These are phyloP conservation scores for Percopsis transmontana DNA, from an alignment of 2,113 vertebrate species.

Conservation along the genomic window DNA sequence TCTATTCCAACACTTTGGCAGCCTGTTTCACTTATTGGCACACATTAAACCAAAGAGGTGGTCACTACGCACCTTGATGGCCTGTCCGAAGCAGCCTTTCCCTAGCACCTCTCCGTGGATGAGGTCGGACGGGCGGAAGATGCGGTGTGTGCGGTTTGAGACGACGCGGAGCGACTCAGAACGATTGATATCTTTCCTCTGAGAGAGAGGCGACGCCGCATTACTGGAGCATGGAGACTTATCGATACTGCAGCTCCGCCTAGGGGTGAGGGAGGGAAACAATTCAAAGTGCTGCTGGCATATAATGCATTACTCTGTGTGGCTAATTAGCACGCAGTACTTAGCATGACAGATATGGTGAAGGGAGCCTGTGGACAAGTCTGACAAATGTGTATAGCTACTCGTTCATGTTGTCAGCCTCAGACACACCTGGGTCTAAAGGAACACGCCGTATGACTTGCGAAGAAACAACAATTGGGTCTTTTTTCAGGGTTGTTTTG, in stretches of 20 bases:
- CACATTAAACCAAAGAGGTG: not conserved
- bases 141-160: conserved; percentile 84
- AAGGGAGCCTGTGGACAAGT: not conserved
- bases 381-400: too few relatives aligned
- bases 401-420: not conserved
- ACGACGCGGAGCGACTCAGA: conserved; percentile 90
- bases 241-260: conserved; percentile 93
- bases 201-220: conserved; percentile 82
- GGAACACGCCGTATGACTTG: not conserved
- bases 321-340: too few relatives aligned
- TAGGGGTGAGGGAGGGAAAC: conserved; percentile 51
- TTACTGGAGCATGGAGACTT: conserved; percentile 88
- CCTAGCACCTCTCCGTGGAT: conserved; percentile 96
- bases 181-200: conserved; percentile 89
- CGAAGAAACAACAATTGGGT: not conserved
- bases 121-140: conserved; percentile 95
- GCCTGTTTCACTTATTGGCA: too few relatives aligned
- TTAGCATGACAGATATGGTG: not conserved
- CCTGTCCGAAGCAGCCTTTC: conserved; percentile 95
- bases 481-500: not conserved
- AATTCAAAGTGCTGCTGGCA: too few relatives aligned
- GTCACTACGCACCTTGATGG: conserved; percentile 86
- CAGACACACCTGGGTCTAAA: not conserved
- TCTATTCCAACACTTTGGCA: not conserved
- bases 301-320: not conserved